phyloP scores from a whole-genome alignment of 1,140 invertebrate genomes.

The Tachypleus tridentatus region DNA sequence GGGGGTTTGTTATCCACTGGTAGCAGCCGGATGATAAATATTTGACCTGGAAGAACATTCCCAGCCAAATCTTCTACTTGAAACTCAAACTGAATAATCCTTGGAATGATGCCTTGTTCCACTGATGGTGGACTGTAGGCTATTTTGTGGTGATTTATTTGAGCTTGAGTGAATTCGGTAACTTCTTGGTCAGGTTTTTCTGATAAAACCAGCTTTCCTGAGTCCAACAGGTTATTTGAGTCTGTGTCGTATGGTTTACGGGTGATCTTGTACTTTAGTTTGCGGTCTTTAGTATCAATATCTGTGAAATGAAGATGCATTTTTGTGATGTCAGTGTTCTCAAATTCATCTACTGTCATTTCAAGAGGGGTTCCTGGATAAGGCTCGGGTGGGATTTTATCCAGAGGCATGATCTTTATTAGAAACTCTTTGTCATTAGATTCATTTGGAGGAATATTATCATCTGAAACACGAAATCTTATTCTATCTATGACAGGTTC shows the following conservation, averaged over 20 bases:
- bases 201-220: conserved; percentile 31
- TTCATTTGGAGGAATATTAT: conserved; percentile 31
- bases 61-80: conserved; percentile 32
- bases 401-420: conserved; percentile 34
- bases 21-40: conserved; percentile 31
- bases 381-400: conserved; percentile 33
- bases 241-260: conserved; percentile 31
- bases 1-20: conserved; percentile 36
- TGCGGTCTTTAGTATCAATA: conserved; percentile 30
- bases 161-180: conserved; percentile 31
- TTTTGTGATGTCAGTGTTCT: conserved; percentile 29
- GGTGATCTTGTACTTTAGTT: conserved; percentile 29
- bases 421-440: conserved; percentile 29
- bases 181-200: conserved; percentile 28
- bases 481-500: conserved; percentile 29
- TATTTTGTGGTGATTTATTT: conserved; percentile 35
- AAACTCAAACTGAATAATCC: conserved; percentile 33
- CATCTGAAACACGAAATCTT: conserved; percentile 30
- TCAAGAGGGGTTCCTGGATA: conserved; percentile 28
- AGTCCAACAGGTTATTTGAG: conserved; percentile 27
- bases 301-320: conserved; percentile 32
- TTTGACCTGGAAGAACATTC: conserved; percentile 31
- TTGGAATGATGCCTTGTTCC: conserved; percentile 32
- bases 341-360: conserved; percentile 32
- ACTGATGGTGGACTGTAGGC: conserved; percentile 33